A percentile compares a stretch with the other conserved stretches of the same genome.
These are phyloP conservation scores for Microtus montanus DNA, from an alignment of 2,113 vertebrate species.

Conservation along the genomic window DNA sequence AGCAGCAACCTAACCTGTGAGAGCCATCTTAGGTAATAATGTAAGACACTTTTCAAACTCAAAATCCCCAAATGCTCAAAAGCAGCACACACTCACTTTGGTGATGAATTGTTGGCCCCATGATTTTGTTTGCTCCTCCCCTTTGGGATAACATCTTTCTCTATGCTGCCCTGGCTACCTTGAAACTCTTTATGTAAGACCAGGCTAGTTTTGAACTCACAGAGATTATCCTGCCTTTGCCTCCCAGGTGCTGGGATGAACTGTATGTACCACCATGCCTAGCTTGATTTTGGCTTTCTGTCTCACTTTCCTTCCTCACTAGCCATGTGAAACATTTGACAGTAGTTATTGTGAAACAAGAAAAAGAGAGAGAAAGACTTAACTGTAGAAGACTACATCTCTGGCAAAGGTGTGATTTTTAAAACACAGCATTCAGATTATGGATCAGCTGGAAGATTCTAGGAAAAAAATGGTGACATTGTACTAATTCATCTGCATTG, in stretches of 20 bases:
- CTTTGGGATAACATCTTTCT: background rate
- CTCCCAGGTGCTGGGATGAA: background rate
- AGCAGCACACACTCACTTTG: background rate
- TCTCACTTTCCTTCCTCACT: constrained; percentile 18
- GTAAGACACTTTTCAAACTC: constrained; percentile 29
- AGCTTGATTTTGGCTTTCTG: background rate
- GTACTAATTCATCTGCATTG: background rate
- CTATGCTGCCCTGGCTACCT: background rate
- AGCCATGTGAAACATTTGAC: background rate
- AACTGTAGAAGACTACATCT: background rate
- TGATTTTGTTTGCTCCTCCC: background rate
- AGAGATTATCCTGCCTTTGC: background rate
- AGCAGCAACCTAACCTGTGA: background rate
- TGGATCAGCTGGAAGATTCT: background rate
- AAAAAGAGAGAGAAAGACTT: background rate
- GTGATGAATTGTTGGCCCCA: constrained; percentile 16
- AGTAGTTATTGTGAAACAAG: constrained; percentile 45
- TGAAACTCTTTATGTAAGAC: background rate
- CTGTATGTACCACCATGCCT: background rate
- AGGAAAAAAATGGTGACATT: background rate
- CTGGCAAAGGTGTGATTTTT: background rate
- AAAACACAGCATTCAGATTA: background rate
- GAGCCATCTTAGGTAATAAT: background rate
- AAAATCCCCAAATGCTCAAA: constrained; percentile 27
- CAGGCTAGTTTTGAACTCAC: background rate